phyloP scores from a whole-genome alignment of 2,797 vertebrate genomes.

The Oreochromis mossambicus region DNA sequence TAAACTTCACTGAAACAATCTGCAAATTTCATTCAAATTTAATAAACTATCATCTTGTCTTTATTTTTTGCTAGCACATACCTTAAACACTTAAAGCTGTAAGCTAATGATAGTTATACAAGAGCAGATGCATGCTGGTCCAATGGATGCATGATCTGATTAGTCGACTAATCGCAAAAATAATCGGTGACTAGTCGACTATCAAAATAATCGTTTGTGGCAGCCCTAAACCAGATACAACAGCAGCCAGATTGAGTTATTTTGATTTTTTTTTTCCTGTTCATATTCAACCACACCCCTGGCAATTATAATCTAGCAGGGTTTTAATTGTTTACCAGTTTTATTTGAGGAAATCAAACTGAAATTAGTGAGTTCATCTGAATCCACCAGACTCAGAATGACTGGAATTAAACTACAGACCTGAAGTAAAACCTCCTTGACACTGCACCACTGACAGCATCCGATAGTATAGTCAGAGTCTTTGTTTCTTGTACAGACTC shows the following conservation, averaged over 20 bases:
- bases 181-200: too few species aligned
- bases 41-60: too few species aligned
- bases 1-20: too few species aligned
- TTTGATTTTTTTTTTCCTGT: neutral
- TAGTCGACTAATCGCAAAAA: too few species aligned
- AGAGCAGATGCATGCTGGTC: too few species aligned
- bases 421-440: neutral
- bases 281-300: neutral
- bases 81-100: too few species aligned
- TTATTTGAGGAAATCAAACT: neutral
- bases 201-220: too few species aligned
- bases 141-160: too few species aligned
- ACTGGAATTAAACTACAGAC: neutral
- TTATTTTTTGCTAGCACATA: too few species aligned
- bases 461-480: neutral
- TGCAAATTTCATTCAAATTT: too few species aligned
- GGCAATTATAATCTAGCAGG: neutral
- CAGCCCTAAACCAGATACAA: neutral
- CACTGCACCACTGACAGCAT: neutral
- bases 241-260: neutral
- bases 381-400: neutral
- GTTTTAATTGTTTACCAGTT: neutral
- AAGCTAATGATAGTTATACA: too few species aligned
- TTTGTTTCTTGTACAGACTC: constrained; percentile 62
- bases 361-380: neutral